These are phyloP conservation scores for Clarias fuscus DNA, from an alignment of 2,797 vertebrate genomes.

Conservation along the genomic window DNA sequence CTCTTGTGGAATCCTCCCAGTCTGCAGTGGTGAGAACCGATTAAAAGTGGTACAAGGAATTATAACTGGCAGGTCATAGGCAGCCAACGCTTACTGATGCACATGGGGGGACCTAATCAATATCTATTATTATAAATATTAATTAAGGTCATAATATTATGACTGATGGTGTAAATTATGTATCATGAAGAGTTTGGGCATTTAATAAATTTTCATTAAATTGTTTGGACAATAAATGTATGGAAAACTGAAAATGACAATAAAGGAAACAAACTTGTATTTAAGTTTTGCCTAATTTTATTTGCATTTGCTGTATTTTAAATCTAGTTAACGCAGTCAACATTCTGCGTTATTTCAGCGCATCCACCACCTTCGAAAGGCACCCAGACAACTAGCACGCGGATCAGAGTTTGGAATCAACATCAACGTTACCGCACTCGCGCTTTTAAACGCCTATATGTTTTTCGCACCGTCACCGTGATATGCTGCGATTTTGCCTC, in stretches of 20 bases:
- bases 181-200: neutral
- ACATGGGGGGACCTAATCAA: too few relatives aligned
- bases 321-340: neutral
- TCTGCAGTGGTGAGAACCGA: too few relatives aligned
- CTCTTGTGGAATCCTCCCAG: too few relatives aligned
- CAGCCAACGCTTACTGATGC: too few relatives aligned
- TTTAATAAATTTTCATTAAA: neutral
- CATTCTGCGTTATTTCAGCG: slow-evolving; percentile 32
- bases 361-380: neutral
- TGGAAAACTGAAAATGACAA: too few relatives aligned
- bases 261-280: neutral
- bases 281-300: neutral
- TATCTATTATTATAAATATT: too few relatives aligned
- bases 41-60: too few relatives aligned
- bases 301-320: too few relatives aligned
- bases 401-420: neutral
- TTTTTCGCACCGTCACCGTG: neutral
- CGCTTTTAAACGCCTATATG: neutral
- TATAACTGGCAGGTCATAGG: too few relatives aligned
- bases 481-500: too few relatives aligned
- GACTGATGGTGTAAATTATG: neutral
- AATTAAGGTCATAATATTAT: too few relatives aligned
- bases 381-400: neutral
- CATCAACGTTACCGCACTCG: neutral
- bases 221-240: neutral